Evolutionary conservation across 2,888 invertebrate genomes (phyloP).

Genomic region (Polydrusus pterygomalis): DNA sequence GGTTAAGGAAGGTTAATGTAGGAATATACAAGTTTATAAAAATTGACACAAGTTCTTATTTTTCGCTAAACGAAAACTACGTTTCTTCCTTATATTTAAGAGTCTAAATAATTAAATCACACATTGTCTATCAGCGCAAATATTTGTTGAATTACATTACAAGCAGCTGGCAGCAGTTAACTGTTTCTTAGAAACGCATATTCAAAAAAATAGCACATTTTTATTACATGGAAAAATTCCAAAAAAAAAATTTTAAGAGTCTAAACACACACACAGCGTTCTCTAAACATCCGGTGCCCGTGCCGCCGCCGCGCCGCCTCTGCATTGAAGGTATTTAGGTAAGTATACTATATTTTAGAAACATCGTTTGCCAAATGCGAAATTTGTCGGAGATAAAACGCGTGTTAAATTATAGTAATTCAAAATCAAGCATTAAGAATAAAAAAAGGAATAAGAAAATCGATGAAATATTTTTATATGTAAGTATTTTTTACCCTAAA

Average conservation of each 20-base stretch:
- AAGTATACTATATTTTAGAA: conserved; percentile 24
- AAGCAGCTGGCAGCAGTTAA: conserved; percentile 44
- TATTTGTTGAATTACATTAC: conserved; percentile 47
- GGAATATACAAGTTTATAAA: conserved; percentile 32
- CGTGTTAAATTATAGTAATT: neutral
- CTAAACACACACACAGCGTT: conserved; percentile 41
- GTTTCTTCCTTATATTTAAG: neutral
- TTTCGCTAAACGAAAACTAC: too few species aligned
- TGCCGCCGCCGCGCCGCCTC: conserved; percentile 24
- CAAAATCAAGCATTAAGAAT: conserved; percentile 10
- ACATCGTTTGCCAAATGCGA: conserved; percentile 30
- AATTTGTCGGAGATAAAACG: neutral
- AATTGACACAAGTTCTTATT: too few species aligned
- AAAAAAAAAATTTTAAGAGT: conserved; percentile 36
- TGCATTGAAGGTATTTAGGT: conserved; percentile 18
- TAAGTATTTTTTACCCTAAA: too few species aligned
- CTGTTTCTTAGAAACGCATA: conserved; percentile 34
- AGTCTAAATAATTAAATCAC: conserved; percentile 47
- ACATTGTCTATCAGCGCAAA: conserved; percentile 43
- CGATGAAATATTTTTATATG: too few species aligned
- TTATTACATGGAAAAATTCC: conserved; percentile 45
- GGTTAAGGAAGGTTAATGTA: too few species aligned
- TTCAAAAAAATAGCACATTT: conserved; percentile 42
- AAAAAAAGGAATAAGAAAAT: neutral
- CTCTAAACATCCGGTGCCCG: conserved; percentile 49